These are phyloP conservation scores for Tangara arthus DNA, from an alignment of 2,797 vertebrate genomes.

Conservation along the genomic window DNA sequence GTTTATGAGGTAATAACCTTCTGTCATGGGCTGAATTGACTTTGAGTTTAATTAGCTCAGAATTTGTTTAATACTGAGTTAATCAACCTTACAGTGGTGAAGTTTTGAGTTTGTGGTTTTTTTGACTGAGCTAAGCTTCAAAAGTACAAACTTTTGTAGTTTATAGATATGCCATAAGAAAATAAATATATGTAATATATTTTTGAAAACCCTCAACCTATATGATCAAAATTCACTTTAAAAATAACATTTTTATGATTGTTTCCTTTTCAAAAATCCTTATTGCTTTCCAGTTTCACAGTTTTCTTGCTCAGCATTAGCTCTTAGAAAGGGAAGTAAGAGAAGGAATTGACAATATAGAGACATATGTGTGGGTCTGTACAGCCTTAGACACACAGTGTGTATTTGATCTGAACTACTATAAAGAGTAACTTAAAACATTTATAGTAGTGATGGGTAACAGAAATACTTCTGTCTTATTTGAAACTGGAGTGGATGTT, in stretches of 20 bases:
- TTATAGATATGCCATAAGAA: not conserved
- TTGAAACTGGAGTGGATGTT: not conserved
- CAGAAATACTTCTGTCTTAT: not conserved
- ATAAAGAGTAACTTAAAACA: not conserved
- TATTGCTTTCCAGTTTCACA: not conserved
- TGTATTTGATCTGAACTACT: not conserved
- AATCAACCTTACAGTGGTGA: slow-evolving; percentile 16
- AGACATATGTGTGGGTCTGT: not conserved
- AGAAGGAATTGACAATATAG: not conserved
- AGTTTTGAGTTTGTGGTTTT: not conserved
- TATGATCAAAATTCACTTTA: not conserved
- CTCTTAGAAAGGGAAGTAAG: not conserved
- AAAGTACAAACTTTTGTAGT: not conserved
- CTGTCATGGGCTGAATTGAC: slow-evolving; percentile 40
- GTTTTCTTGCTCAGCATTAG: not conserved
- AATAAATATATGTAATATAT: not conserved
- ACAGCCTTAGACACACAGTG: not conserved
- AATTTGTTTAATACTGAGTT: slow-evolving; percentile 56
- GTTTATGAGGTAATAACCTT: slow-evolving; percentile 65
- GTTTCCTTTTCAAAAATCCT: not conserved
- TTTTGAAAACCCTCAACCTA: not conserved
- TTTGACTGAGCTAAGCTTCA: not conserved
- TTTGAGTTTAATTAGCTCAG: slow-evolving; percentile 57
- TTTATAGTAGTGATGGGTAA: not conserved
- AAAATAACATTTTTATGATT: not conserved